Evolutionary conservation across 2,113 vertebrate species (phyloP).

Genomic region (pig (Sus scrofa)): DNA sequence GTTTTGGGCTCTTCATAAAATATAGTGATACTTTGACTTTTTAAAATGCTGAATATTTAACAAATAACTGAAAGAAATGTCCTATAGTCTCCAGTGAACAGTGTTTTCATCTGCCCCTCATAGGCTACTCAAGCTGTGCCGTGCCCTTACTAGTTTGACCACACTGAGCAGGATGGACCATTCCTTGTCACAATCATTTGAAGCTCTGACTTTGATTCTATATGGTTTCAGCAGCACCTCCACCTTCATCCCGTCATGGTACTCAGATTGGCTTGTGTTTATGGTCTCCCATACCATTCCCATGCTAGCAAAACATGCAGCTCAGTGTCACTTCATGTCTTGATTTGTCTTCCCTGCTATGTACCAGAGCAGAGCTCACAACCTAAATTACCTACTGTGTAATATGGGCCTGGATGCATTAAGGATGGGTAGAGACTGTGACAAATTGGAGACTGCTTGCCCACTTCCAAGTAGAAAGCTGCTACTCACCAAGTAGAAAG

Average conservation of each 20-base stretch:
- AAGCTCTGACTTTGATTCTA: background rate
- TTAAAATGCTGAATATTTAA: background rate
- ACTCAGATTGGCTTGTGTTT: background rate
- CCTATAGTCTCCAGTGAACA: background rate
- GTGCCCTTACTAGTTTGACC: background rate
- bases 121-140: background rate
- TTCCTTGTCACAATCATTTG: background rate
- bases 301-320: background rate
- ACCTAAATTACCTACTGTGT: background rate
- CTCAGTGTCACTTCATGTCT: background rate
- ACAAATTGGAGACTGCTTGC: background rate
- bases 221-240: background rate
- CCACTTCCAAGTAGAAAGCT: no score
- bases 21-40: background rate
- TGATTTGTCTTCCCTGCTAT: background rate
- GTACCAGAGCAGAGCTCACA: background rate
- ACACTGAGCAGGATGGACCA: background rate
- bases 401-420: accelerated
- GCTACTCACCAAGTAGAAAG: background rate
- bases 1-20: background rate
- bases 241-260: background rate
- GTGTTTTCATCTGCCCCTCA: background rate
- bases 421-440: background rate
- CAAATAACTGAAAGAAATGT: background rate
- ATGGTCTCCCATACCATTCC: background rate